Evolutionary conservation across 92 coral and sea anemone species (phyloP).

Genomic region (Siderastrea siderea): DNA sequence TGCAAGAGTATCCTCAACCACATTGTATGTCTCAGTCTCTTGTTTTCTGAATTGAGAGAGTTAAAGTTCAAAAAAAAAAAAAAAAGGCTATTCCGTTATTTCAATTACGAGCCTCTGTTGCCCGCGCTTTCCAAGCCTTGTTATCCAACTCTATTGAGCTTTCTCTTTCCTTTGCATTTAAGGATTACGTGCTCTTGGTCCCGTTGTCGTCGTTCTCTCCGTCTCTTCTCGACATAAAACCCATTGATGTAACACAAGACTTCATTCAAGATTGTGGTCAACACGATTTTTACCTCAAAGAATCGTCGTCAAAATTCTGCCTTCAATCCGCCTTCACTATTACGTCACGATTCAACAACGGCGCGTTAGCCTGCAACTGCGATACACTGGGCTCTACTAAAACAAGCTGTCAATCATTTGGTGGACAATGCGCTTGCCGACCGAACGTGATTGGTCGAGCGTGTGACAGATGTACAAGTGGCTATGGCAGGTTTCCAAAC

Average conservation of each 20-base stretch:
- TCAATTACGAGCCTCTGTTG: too few species aligned
- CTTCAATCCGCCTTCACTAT: slow-evolving; percentile 82
- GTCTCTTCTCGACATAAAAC: slow-evolving; percentile 80
- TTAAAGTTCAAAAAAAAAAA: too few species aligned
- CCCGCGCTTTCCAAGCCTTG: too few species aligned
- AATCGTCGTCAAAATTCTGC: slow-evolving; percentile 84
- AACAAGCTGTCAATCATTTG: slow-evolving; percentile 82
- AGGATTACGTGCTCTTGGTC: slow-evolving; percentile 92
- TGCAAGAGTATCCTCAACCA: too few species aligned
- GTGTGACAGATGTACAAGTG: slow-evolving; percentile 91
- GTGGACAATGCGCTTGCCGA: slow-evolving; percentile 94
- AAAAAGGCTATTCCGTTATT: too few species aligned
- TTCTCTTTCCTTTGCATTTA: slow-evolving; percentile 9
- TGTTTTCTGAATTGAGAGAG: too few species aligned
- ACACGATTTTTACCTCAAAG: slow-evolving; percentile 75
- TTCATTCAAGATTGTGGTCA: slow-evolving; percentile 85
- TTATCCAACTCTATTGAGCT: too few species aligned
- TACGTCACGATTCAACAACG: slow-evolving; percentile 82
- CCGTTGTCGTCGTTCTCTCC: slow-evolving; percentile 79
- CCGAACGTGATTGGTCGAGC: slow-evolving; percentile 93
- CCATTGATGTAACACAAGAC: slow-evolving; percentile 81
- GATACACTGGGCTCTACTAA: slow-evolving; percentile 79
- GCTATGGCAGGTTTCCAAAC: slow-evolving; percentile 85
- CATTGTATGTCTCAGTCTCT: too few species aligned
- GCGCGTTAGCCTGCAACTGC: slow-evolving; percentile 86